phyloP scores from a whole-genome alignment of 2,888 invertebrate species.

The Labia minor region DNA sequence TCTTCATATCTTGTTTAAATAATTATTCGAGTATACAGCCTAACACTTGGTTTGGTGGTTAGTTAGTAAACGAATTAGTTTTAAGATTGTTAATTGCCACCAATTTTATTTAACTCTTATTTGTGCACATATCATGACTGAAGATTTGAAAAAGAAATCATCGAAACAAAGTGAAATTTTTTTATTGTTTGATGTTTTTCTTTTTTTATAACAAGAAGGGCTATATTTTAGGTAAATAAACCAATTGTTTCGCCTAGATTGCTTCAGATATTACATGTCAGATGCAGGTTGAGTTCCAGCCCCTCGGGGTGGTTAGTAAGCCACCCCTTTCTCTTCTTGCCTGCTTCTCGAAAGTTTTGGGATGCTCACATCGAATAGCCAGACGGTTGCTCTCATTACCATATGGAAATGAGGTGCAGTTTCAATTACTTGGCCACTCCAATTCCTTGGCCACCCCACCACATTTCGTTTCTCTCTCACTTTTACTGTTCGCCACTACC shows the following conservation, averaged over 20 bases:
- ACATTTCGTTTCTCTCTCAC: neutral
- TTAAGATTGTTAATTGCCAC: no score
- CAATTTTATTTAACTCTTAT: no score
- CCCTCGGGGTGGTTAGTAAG: neutral
- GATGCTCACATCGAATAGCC: neutral
- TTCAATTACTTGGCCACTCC: neutral
- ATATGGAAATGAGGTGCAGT: neutral
- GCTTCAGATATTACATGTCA: neutral
- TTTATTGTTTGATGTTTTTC: no score
- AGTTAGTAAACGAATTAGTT: no score
- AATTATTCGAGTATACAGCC: no score
- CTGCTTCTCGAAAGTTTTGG: neutral
- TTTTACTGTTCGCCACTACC: neutral
- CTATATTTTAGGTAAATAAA: neutral
- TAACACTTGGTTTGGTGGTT: no score
- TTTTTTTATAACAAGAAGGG: no score
- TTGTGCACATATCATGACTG: no score
- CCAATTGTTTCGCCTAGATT: neutral
- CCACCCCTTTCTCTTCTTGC: neutral
- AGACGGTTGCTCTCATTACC: neutral
- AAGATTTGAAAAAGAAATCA: no score
- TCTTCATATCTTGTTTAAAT: no score
- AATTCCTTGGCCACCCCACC: neutral
- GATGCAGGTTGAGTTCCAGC: neutral
- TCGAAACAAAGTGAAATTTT: no score